These are phyloP conservation scores for Sylvia atricapilla DNA, from an alignment of 2,113 vertebrate genomes.

Conservation along the genomic window DNA sequence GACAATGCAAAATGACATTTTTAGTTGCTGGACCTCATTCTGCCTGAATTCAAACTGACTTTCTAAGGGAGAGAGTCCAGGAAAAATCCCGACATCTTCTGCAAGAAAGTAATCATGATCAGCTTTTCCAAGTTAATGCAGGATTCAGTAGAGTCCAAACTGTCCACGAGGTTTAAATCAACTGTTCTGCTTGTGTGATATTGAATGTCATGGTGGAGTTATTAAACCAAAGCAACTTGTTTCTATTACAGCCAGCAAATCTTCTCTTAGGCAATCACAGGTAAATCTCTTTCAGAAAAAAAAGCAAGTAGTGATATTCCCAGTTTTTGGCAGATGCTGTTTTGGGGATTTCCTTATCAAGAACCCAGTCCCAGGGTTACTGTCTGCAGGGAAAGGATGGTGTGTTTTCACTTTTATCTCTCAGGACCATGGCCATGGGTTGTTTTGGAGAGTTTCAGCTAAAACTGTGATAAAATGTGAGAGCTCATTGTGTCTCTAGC, in stretches of 20 bases:
- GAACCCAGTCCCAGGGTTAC: background rate
- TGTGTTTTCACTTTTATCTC: background rate
- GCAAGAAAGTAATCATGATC: background rate
- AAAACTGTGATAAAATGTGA: background rate
- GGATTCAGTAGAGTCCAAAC: background rate
- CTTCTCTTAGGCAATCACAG: background rate
- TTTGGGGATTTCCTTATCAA: background rate
- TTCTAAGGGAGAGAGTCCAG: background rate
- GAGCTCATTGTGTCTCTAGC: background rate
- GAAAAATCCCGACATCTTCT: background rate
- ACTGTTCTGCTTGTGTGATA: background rate
- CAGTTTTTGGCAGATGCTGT: background rate
- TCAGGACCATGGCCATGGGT: background rate
- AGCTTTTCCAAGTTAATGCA: background rate
- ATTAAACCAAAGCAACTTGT: background rate
- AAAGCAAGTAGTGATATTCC: background rate
- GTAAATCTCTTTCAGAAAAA: background rate
- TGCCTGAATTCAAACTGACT: background rate
- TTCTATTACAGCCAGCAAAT: background rate
- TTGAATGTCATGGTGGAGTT: rapidly evolving
- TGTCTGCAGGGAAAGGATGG: background rate
- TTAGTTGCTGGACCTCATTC: background rate
- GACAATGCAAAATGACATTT: background rate
- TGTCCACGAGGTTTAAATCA: background rate
- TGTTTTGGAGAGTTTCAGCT: background rate